phyloP scores from a whole-genome alignment of 92 coral and sea anemone species.

The Desmophyllum pertusum region DNA sequence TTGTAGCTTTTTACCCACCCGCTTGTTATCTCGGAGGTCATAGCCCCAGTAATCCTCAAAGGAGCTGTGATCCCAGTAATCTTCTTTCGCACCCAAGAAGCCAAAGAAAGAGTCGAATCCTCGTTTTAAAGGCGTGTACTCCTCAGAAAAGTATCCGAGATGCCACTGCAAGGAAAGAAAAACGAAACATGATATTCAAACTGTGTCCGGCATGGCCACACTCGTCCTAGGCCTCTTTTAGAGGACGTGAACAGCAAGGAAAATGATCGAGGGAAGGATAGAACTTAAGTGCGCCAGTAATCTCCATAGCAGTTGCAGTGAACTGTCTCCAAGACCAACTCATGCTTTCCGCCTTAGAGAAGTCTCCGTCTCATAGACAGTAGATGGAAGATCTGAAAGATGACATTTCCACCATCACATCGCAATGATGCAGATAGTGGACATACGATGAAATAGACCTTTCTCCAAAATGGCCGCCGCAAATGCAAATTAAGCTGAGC shows the following conservation, averaged over 20 bases:
- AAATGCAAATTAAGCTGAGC: no score
- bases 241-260: background rate
- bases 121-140: constrained; percentile 86
- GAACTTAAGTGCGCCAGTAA: background rate
- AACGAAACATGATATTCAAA: background rate
- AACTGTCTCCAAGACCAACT: no score
- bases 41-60: constrained; percentile 80
- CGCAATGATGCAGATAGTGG: no score
- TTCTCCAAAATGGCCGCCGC: no score
- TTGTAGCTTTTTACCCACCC: constrained; percentile 35
- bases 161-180: constrained; percentile 77
- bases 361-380: no score
- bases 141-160: constrained; percentile 89
- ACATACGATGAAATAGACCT: no score
- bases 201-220: no score
- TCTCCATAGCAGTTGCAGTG: no score
- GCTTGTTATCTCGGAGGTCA: constrained; percentile 85
- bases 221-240: no score
- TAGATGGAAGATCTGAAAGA: no score
- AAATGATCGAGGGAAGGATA: background rate
- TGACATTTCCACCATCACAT: no score
- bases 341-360: no score
- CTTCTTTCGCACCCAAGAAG: constrained; percentile 87
- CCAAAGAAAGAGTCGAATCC: constrained; percentile 96
- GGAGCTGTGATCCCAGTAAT: constrained; percentile 93